Evolutionary conservation across 2,888 invertebrate genomes (phyloP), one percentile per base, ranked within the genome.

Genomic region (Venusia cambrica): DNA sequence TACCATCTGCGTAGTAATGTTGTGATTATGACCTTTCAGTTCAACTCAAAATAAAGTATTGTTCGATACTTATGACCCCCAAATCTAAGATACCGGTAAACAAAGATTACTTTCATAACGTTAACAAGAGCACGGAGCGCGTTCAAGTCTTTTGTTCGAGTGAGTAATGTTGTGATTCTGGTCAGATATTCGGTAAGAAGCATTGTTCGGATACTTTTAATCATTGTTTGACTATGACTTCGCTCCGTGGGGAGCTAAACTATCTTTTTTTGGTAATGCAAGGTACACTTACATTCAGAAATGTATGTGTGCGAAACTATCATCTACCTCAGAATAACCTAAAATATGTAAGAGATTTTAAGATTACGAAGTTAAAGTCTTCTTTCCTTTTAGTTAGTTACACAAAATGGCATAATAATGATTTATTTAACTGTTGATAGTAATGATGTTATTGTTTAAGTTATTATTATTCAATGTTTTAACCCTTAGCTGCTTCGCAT

Each of bases 131-230:
- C 17, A 6, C 1, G 9, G 24, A 13, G 39, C 49, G 34, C 52
- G 49, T 52, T 43, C 18, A 52, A 18, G 26, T 52, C 49, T 48
- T 49, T 50, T 50, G 48, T 49, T 38, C 9, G 13, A 22, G 26
- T 10, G 27, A 37, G 18, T 14, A 22, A 28, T 27, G 20, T 38
- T 19, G 25, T 17, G 11, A 17, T 4, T 28, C 1, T 6, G 18
- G 29, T 13, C 11, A 24, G 18, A 26, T 20, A 15, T 26, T 20
- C 14, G 38, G 13, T 25, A 13, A 32, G 25, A 19, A 6, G 21
- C 19, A 35, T 35, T 35, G 35, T 35, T 28, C 29, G 25, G 26
- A 27, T 27, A 31, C n/a, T 31, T 37, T 21, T 9, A 14, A 6
- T 31, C 31, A 22, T 37, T 37, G 31, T 37, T 26, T 27, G 30